Percentiles rank a stretch among this genome's conserved stretches.
Evolutionary conservation across 2,888 invertebrate genomes (phyloP).

Genomic region (Nemotelus pantherinus): DNA sequence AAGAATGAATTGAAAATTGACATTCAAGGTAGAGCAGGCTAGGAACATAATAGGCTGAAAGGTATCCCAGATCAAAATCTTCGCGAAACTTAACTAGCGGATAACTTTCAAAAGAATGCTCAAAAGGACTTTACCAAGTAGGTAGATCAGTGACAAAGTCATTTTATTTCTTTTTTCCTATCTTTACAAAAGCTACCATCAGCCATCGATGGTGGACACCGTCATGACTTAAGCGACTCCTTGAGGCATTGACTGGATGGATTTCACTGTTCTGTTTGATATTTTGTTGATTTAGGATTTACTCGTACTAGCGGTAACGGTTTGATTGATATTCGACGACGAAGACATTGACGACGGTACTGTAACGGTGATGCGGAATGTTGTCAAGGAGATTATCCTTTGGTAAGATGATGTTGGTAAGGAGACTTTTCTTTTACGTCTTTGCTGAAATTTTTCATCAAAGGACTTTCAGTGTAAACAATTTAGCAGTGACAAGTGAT

Average conservation of each 20-base stretch:
- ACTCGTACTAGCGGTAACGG: constrained; percentile 16
- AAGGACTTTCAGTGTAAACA: constrained; percentile 19
- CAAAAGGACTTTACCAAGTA: neutral
- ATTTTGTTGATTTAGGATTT: constrained; percentile 38
- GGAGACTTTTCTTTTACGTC: neutral
- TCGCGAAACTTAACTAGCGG: constrained; percentile 29
- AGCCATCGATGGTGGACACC: neutral
- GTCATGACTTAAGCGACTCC: neutral
- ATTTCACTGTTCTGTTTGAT: constrained; percentile 10
- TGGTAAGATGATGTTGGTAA: neutral
- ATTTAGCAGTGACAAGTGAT: neutral
- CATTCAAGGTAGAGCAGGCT: neutral
- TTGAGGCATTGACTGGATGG: neutral
- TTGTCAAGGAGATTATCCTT: constrained; percentile 42
- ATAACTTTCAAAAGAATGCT: constrained; percentile 37
- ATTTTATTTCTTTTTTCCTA: neutral
- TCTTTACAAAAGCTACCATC: neutral
- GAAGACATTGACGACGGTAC: neutral
- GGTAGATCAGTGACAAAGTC: neutral
- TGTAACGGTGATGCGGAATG: neutral
- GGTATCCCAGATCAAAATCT: constrained; percentile 23
- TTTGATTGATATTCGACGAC: constrained; percentile 38
- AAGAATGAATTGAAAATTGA: neutral
- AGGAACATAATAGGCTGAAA: neutral
- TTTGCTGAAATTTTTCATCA: neutral